A percentile compares a stretch with the other conserved stretches of the same genome.
These are phyloP conservation scores for Drosophila yooni DNA, from an alignment of 2,888 invertebrate genomes.

Conservation along the genomic window DNA sequence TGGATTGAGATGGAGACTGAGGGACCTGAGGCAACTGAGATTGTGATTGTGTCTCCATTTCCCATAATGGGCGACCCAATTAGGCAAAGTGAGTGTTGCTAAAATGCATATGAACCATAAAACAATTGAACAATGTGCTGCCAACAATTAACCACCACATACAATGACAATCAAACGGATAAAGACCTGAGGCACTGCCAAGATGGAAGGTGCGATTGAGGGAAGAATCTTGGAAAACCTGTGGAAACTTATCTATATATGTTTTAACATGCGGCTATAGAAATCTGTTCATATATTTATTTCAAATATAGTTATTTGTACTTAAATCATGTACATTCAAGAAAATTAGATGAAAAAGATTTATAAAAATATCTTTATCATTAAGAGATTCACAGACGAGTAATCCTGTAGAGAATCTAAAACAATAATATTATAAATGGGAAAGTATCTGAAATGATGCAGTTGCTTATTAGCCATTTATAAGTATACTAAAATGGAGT, in stretches of 20 bases:
- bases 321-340: not conserved
- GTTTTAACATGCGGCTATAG: not conserved
- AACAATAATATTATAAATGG: not conserved
- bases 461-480: not conserved
- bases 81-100: conserved; percentile 80
- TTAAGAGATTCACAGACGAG: rapidly evolving
- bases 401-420: not conserved
- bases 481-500: not conserved
- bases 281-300: not conserved
- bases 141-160: conserved; percentile 63
- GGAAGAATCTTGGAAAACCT: not conserved
- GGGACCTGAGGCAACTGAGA: conserved; percentile 1
- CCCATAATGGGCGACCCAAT: conserved; percentile 83
- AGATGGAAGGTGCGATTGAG: not conserved
- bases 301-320: not conserved
- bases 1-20: conserved; percentile 12
- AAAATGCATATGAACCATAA: conserved; percentile 79
- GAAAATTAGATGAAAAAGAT: not conserved
- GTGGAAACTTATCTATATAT: not conserved
- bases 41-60: conserved; percentile 43
- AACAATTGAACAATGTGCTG: conserved; percentile 78
- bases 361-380: not conserved
- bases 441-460: not conserved
- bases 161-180: conserved; percentile 39
- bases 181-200: conserved; percentile 8